These are phyloP conservation scores for Notolepis coatsorum DNA, from an alignment of 2,797 vertebrate species.

Conservation along the genomic window DNA sequence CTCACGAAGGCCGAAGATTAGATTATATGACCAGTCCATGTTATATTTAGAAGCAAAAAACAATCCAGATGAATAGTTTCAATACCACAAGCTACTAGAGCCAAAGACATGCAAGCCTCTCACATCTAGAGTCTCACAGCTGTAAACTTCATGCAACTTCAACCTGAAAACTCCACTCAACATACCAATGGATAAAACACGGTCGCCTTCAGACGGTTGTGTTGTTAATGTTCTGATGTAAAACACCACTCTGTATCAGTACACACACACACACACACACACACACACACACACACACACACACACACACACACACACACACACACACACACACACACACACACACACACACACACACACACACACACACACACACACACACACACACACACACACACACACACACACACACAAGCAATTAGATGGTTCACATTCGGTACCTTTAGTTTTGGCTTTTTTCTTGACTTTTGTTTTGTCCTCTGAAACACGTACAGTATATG, in stretches of 20 bases:
- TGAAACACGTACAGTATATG: too few species aligned
- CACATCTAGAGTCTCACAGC: constrained; percentile 15
- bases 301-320: neutral
- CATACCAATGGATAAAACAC: neutral
- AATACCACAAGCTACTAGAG: too few species aligned
- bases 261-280: neutral
- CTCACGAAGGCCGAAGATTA: too few species aligned
- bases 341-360: neutral
- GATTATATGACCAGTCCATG: too few species aligned
- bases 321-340: constrained; percentile 13
- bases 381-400: constrained; percentile 5
- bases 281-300: neutral
- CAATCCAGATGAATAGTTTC: too few species aligned
- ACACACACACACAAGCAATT: constrained; percentile 3
- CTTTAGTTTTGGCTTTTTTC: constrained; percentile 40
- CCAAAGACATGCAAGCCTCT: too few species aligned
- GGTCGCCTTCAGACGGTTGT: neutral
- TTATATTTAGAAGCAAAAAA: too few species aligned
- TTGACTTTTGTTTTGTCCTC: constrained; percentile 51
- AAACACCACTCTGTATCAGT: constrained; percentile 55
- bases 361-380: constrained; percentile 4
- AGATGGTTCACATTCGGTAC: constrained; percentile 18
- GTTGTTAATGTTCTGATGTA: neutral
- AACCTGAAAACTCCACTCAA: neutral
- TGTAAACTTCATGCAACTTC: neutral